A percentile compares a stretch with the other conserved stretches of the same genome.
Evolutionary conservation across 1,140 invertebrate genomes (phyloP).

Genomic region (Heliothis virescens): DNA sequence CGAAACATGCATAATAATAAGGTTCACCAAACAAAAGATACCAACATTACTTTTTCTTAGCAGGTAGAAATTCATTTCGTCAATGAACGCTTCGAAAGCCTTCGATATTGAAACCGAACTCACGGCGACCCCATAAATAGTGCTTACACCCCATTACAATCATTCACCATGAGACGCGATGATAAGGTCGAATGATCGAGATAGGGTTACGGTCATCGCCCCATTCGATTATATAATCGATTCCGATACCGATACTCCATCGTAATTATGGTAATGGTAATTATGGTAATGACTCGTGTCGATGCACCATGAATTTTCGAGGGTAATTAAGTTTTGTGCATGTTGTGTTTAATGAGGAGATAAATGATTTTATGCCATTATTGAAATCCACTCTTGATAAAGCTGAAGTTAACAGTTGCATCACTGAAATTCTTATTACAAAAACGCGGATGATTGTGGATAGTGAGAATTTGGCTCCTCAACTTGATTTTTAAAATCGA

Average conservation of each 20-base stretch:
- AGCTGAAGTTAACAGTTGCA: too few species aligned
- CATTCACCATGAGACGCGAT: conserved; percentile 38
- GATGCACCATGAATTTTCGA: conserved; percentile 37
- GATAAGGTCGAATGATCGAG: conserved; percentile 32
- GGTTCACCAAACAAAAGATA: neutral
- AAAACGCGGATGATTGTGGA: too few species aligned
- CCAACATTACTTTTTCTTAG: neutral
- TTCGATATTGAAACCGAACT: neutral
- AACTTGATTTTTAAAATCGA: too few species aligned
- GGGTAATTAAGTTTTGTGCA: conserved; percentile 36
- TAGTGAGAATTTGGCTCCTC: too few species aligned
- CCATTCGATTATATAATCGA: conserved; percentile 38
- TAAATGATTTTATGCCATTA: neutral
- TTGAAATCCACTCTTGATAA: neutral
- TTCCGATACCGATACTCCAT: conserved; percentile 24
- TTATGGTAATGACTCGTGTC: conserved; percentile 40
- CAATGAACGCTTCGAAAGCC: neutral
- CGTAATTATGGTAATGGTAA: conserved; percentile 34
- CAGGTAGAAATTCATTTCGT: neutral
- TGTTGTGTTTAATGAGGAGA: conserved; percentile 13
- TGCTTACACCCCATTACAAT: conserved; percentile 28
- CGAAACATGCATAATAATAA: too few species aligned
- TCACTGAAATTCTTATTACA: too few species aligned
- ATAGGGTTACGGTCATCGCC: conserved; percentile 43
- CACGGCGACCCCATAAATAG: conserved; percentile 13